Conservation (phyloP, 2,113 vertebrate species). For the Polypterus bichir region DNA sequence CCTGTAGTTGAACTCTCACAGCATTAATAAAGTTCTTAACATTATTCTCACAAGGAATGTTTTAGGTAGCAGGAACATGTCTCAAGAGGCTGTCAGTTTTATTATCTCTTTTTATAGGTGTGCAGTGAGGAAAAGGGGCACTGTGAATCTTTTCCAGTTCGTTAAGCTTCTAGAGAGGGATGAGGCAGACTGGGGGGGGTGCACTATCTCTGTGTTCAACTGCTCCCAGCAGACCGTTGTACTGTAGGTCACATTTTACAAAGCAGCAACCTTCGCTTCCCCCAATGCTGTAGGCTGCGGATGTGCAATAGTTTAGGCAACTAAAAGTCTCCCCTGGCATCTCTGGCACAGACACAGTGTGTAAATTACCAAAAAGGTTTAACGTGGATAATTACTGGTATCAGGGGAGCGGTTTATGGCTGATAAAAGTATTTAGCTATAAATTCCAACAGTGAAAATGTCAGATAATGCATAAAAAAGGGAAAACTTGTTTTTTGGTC, state of each 20-base stretch:
- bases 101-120: conserved; percentile 18
- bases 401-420: no score
- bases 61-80: conserved; percentile 14
- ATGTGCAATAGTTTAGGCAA: no score
- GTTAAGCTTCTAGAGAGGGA: not conserved
- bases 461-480: no score
- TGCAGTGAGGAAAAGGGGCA: not conserved
- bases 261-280: not conserved
- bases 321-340: no score
- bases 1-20: conserved; percentile 19
- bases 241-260: conserved; percentile 16
- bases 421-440: no score
- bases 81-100: conserved; percentile 22
- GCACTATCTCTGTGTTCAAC: conserved; percentile 6
- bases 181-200: not conserved
- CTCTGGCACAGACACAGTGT: no score
- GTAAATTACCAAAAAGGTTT: no score
- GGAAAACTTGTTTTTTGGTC: no score
- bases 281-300: no score
- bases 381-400: no score
- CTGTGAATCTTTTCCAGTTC: conserved; percentile 7
- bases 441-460: no score
- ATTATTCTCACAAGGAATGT: conserved; percentile 16
- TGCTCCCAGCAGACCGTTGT: conserved; percentile 15
- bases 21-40: conserved; percentile 20